A percentile compares a stretch with the other conserved stretches of the same genome.
Conservation (phyloP, 2,797 vertebrate genomes). For the Channa striata region DNA sequence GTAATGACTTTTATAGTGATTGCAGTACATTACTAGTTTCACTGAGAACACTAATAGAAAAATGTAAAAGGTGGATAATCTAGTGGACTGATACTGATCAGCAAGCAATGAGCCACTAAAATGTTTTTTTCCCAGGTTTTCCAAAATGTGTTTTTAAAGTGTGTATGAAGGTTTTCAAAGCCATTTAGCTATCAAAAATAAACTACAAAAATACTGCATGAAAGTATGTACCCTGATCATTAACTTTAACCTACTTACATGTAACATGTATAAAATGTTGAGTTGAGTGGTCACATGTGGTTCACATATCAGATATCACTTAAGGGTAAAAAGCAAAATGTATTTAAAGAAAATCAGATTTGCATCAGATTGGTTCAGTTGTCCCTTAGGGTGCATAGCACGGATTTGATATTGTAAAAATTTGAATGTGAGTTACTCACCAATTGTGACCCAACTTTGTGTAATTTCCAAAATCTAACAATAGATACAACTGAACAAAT, state of each 20-base stretch:
- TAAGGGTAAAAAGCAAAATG: slow-evolving; percentile 7
- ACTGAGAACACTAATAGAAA: slow-evolving; percentile 8
- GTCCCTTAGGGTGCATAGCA: not conserved
- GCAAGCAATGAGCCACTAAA: slow-evolving; percentile 3
- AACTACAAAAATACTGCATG: slow-evolving; percentile 6
- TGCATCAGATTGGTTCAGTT: slow-evolving; percentile 1
- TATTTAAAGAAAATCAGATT: slow-evolving; percentile 9
- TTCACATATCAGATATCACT: slow-evolving; percentile 8
- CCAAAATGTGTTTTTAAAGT: slow-evolving; percentile 2
- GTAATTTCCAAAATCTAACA: not conserved
- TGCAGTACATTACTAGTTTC: not conserved
- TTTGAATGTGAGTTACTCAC: not conserved
- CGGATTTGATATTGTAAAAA: not conserved
- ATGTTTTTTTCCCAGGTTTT: slow-evolving; percentile 1
- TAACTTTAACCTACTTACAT: not conserved
- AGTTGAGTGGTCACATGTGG: not conserved
- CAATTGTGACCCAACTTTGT: not conserved
- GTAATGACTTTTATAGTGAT: not conserved
- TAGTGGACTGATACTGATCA: not conserved
- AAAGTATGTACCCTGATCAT: not conserved
- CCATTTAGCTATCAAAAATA: slow-evolving; percentile 1
- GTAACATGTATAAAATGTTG: slow-evolving; percentile 23
- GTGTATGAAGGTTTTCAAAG: not conserved
- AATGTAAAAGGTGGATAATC: not conserved
- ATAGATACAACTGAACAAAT: slow-evolving; percentile 10